Percentiles rank a stretch among this genome's conserved stretches.
Conservation (phyloP, 2,797 vertebrate genomes). For the Onychomys torridus region DNA sequence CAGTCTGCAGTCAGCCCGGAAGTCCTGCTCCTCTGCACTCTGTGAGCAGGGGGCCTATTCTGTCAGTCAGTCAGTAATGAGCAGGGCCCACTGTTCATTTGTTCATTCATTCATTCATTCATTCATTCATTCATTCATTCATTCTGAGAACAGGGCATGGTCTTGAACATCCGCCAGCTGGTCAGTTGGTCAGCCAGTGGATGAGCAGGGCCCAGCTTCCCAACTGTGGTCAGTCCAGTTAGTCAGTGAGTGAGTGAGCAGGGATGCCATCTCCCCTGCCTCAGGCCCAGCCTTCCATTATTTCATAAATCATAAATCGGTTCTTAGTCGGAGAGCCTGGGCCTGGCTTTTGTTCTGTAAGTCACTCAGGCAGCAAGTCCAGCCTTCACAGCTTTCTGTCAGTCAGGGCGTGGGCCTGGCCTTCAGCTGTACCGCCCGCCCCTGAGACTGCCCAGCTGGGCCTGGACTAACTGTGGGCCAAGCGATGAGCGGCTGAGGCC, state of each 20-base stretch:
- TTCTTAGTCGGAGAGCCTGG: background rate
- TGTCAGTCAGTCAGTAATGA: background rate
- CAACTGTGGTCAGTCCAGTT: background rate
- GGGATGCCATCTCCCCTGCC: background rate
- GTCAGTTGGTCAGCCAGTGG: background rate
- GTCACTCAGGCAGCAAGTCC: background rate
- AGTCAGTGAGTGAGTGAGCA: background rate
- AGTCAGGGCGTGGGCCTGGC: background rate
- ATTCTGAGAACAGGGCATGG: background rate
- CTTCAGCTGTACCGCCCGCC: too few species aligned
- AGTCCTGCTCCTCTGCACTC: background rate
- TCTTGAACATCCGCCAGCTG: background rate
- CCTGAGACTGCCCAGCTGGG: background rate
- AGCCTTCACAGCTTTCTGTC: background rate
- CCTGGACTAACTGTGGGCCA: accelerated
- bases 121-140: background rate
- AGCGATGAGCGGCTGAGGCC: background rate
- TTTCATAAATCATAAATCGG: background rate
- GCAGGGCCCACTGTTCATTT: background rate
- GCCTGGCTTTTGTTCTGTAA: too few species aligned
- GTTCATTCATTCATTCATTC: background rate
- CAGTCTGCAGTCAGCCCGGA: accelerated
- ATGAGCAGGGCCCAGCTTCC: background rate
- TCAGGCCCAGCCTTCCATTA: background rate
- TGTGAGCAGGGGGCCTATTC: background rate